Evolutionary conservation across 1,140 invertebrate genomes (phyloP).

Genomic region (Penaeus japonicus): DNA sequence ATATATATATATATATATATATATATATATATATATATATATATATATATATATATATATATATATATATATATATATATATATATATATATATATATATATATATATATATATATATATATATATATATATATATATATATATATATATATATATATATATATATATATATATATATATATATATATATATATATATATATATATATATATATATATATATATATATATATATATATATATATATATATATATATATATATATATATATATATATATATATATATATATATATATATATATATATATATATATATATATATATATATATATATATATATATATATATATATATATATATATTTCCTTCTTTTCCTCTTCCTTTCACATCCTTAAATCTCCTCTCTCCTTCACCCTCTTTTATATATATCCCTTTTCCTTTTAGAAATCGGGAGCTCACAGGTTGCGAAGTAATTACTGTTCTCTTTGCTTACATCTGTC

Average conservation of each 20-base stretch:
- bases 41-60: not conserved
- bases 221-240: not conserved
- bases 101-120: conserved; percentile 17
- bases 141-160: no score
- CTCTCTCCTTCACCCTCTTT: no score
- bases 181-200: not conserved
- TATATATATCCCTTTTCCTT: no score
- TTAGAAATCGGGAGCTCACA: no score
- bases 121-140: not conserved
- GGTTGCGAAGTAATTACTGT: no score
- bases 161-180: no score
- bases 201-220: not conserved
- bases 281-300: not conserved
- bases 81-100: not conserved
- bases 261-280: not conserved
- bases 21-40: conserved; percentile 24
- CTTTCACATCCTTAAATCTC: no score
- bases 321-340: no score
- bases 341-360: no score
- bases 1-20: not conserved
- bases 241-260: conserved; percentile 14
- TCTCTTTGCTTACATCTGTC: no score
- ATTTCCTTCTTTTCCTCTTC: no score
- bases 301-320: not conserved
- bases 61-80: conserved; percentile 19